These are phyloP conservation scores for Epinephelus cyanopodus DNA, from an alignment of 2,113 vertebrate genomes.

Conservation along the genomic window DNA sequence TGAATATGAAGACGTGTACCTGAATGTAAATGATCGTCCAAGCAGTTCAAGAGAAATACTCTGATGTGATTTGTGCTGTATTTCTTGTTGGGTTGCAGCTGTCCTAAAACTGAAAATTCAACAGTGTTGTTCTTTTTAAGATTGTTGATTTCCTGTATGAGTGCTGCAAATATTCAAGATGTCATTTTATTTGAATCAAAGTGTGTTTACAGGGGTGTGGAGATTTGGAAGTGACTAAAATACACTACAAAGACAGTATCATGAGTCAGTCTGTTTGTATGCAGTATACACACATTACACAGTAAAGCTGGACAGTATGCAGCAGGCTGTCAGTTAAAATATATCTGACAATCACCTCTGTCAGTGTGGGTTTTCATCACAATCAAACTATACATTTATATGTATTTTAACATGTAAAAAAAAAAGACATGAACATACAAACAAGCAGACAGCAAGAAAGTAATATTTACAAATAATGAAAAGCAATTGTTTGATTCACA, in stretches of 20 bases:
- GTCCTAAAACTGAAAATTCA: conserved; percentile 23
- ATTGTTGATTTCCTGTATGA: background rate
- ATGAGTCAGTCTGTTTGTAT: background rate
- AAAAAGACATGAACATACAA: too few species aligned
- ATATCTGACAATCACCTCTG: background rate
- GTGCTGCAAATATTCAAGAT: conserved; percentile 14
- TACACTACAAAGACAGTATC: background rate
- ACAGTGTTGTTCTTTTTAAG: conserved; percentile 17
- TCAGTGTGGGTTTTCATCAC: background rate
- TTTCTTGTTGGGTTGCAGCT: conserved; percentile 12
- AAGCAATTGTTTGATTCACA: too few species aligned
- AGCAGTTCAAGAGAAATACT: conserved; percentile 25
- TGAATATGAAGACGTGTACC: conserved; percentile 6
- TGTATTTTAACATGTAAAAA: too few species aligned
- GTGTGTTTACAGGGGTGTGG: background rate
- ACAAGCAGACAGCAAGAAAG: too few species aligned
- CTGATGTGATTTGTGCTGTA: conserved; percentile 40
- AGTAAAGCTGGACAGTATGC: background rate
- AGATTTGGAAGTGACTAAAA: background rate
- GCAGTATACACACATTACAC: background rate
- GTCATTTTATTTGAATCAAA: conserved; percentile 14
- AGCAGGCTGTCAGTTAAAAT: background rate
- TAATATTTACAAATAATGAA: too few species aligned
- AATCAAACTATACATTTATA: background rate
- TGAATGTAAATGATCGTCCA: conserved; percentile 38